A percentile compares a stretch with the other conserved stretches of the same genome.
These are phyloP conservation scores for Manis javanica DNA, from an alignment of 2,797 vertebrate species.

Conservation along the genomic window DNA sequence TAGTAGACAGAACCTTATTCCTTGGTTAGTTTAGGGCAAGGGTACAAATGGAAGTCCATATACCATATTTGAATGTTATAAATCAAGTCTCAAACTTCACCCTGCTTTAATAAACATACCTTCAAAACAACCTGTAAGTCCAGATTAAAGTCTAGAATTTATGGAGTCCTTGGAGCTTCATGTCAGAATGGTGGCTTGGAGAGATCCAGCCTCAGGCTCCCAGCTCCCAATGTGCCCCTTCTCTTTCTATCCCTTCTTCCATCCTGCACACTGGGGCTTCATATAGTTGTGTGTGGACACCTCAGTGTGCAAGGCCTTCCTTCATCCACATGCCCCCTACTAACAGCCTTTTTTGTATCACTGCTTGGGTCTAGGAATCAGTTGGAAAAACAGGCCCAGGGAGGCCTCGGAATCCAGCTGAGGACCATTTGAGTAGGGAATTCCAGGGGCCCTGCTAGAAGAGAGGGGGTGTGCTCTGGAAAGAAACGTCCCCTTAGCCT, in stretches of 20 bases:
- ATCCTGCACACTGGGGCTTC: background rate
- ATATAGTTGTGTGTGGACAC: background rate
- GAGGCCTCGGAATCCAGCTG: background rate
- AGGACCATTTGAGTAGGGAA: background rate
- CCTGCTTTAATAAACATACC: background rate
- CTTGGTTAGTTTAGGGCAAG: background rate
- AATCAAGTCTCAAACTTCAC: background rate
- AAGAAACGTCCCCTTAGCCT: background rate
- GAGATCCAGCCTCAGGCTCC: background rate
- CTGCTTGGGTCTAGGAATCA: background rate
- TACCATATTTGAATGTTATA: background rate
- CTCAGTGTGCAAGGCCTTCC: background rate
- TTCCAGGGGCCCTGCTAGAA: background rate
- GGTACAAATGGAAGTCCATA: background rate
- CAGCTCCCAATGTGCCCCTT: background rate
- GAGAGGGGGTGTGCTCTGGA: background rate
- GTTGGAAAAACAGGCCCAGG: background rate
- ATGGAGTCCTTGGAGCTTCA: background rate
- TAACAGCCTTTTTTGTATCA: background rate
- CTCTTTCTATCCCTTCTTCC: background rate
- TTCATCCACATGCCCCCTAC: background rate
- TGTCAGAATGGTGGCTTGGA: background rate
- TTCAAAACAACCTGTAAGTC: slow-evolving; percentile 24
- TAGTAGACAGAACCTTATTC: background rate
- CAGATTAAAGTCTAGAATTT: background rate